Percentiles rank a stretch among this genome's conserved stretches.
These are phyloP conservation scores for Oryzias melastigma DNA, from an alignment of 2,113 vertebrate species.

Conservation along the genomic window DNA sequence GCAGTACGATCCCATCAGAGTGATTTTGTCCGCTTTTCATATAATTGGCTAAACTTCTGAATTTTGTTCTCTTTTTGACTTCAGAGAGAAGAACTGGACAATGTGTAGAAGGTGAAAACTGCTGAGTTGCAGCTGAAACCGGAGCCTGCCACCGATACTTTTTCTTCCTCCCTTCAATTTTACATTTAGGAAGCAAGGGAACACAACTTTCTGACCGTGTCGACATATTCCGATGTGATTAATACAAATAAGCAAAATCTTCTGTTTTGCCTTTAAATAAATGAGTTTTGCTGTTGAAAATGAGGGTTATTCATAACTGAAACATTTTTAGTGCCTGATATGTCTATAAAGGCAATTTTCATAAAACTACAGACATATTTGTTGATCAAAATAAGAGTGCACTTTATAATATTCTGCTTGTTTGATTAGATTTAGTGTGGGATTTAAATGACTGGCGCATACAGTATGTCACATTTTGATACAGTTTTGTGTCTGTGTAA, in stretches of 20 bases:
- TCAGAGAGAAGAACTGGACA: conserved; percentile 61
- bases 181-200: conserved; percentile 46
- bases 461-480: conserved; percentile 43
- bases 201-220: conserved; percentile 12
- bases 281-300: neutral
- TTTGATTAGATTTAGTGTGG: conserved; percentile 5
- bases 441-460: conserved; percentile 23
- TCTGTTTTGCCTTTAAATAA: conserved; percentile 10
- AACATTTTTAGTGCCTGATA: conserved; percentile 42
- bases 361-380: conserved; percentile 24
- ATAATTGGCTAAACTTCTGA: neutral
- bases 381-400: conserved; percentile 43
- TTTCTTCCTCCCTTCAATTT: conserved; percentile 28
- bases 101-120: conserved; percentile 45
- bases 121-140: conserved; percentile 53
- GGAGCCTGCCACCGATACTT: neutral
- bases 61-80: conserved; percentile 6
- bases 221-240: conserved; percentile 14
- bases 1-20: neutral
- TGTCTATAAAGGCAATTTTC: conserved; percentile 14
- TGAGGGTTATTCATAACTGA: conserved; percentile 12
- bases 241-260: neutral
- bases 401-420: conserved; percentile 63
- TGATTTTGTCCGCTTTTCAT: neutral
- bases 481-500: conserved; percentile 50